Conservation (phyloP, 2,113 vertebrate genomes). For the Pelecanoides urinatrix region DNA sequence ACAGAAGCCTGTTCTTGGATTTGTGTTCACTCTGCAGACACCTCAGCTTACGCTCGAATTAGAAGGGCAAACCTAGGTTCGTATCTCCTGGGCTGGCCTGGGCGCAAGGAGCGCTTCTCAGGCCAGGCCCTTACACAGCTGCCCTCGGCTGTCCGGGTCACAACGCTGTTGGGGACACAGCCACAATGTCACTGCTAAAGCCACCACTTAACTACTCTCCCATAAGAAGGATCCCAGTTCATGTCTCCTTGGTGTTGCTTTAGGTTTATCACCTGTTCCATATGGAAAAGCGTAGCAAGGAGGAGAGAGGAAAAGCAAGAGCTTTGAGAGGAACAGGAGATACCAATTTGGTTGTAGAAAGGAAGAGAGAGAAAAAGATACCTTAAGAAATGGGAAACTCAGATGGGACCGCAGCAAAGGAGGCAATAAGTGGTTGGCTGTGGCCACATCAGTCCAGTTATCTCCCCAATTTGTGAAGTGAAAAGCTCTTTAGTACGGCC, state of each 20-base stretch:
- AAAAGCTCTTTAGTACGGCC: background rate
- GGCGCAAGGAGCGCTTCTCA: background rate
- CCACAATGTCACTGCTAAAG: background rate
- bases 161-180: background rate
- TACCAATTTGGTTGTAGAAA: background rate
- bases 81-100: background rate
- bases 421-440: background rate
- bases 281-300: background rate
- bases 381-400: background rate
- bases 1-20: background rate
- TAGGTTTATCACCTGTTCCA: background rate
- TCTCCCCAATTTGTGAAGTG: background rate
- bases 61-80: background rate
- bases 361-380: background rate
- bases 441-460: background rate
- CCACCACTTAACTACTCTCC: background rate
- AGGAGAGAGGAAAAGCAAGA: background rate
- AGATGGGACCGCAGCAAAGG: background rate
- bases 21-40: background rate
- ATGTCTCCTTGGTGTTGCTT: background rate
- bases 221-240: background rate
- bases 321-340: background rate
- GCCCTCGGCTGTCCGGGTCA: background rate
- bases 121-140: background rate
- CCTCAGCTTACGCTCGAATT: fast-evolving